These are phyloP conservation scores for Exephanes ischioxanthus DNA, from an alignment of 2,888 invertebrate species.

Conservation along the genomic window DNA sequence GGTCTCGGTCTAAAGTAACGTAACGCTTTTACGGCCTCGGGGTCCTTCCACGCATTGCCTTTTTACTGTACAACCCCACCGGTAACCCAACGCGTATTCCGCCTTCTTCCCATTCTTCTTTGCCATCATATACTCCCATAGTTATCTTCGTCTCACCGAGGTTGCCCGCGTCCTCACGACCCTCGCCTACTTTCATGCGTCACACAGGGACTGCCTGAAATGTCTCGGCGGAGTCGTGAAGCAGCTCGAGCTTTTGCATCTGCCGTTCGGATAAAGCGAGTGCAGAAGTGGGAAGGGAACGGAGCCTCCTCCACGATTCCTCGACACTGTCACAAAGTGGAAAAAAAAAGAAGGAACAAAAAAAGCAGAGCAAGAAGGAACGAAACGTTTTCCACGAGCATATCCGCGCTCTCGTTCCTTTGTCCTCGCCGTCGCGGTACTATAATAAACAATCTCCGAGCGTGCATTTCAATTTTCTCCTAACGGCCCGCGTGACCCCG, in stretches of 20 bases:
- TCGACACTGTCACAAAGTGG: conserved; percentile 9
- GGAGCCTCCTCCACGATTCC: conserved; percentile 3
- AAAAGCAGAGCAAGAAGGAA: conserved; percentile 1
- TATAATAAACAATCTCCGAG: conserved; percentile 36
- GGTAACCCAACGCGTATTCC: background rate
- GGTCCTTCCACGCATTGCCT: conserved; percentile 55
- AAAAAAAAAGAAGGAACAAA: background rate
- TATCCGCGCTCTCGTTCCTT: conserved; percentile 25
- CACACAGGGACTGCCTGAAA: conserved; percentile 26
- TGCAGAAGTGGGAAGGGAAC: background rate
- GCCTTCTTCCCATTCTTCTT: conserved; percentile 33
- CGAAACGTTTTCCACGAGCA: conserved; percentile 18
- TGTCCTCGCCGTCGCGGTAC: conserved; percentile 14
- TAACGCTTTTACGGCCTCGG: conserved; percentile 61
- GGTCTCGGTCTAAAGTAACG: conserved; percentile 60
- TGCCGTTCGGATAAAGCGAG: conserved; percentile 19
- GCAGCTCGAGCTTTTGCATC: conserved; percentile 11
- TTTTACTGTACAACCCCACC: conserved; percentile 52
- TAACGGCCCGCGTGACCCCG: background rate
- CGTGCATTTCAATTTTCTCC: conserved; percentile 38
- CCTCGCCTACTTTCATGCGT: conserved; percentile 40
- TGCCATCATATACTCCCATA: background rate
- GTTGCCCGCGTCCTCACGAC: conserved; percentile 3
- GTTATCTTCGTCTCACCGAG: conserved; percentile 12
- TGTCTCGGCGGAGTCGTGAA: conserved; percentile 17